These are phyloP conservation scores for Podarcis cretensis DNA, from an alignment of 2,113 vertebrate species.

Conservation along the genomic window DNA sequence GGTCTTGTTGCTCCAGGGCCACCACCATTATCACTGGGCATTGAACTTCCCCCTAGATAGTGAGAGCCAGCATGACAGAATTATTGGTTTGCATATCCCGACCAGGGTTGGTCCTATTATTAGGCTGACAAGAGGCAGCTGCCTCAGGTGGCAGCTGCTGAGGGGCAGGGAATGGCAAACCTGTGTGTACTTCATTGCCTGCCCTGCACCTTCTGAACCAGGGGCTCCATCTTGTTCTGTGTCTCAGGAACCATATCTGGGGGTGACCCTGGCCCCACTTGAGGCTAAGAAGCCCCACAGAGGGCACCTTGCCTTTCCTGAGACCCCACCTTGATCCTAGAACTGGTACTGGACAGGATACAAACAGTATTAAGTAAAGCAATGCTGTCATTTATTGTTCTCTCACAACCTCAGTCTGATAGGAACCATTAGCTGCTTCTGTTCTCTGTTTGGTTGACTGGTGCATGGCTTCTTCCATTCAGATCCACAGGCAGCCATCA, in stretches of 20 bases:
- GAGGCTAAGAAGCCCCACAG: background rate
- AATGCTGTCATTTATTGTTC: background rate
- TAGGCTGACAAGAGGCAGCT: too few species aligned
- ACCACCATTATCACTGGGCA: background rate
- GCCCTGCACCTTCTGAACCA: too few species aligned
- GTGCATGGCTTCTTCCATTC: background rate
- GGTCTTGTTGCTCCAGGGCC: background rate
- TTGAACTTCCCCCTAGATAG: background rate
- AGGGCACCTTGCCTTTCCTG: background rate
- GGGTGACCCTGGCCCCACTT: too few species aligned
- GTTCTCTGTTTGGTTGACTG: fast-evolving
- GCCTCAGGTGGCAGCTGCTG: too few species aligned
- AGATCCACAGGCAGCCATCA: background rate
- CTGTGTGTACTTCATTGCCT: background rate
- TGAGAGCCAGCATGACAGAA: background rate
- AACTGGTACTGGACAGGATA: too few species aligned
- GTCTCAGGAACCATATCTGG: too few species aligned
- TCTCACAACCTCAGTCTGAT: background rate
- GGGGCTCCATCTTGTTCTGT: too few species aligned
- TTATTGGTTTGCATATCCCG: background rate
- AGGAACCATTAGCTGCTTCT: background rate
- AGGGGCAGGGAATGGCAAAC: background rate
- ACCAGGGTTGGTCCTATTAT: too few species aligned
- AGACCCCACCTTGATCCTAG: background rate
- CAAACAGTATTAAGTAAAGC: too few species aligned